These are phyloP conservation scores for Timema podura DNA, from an alignment of 2,888 invertebrate genomes.

Conservation along the genomic window DNA sequence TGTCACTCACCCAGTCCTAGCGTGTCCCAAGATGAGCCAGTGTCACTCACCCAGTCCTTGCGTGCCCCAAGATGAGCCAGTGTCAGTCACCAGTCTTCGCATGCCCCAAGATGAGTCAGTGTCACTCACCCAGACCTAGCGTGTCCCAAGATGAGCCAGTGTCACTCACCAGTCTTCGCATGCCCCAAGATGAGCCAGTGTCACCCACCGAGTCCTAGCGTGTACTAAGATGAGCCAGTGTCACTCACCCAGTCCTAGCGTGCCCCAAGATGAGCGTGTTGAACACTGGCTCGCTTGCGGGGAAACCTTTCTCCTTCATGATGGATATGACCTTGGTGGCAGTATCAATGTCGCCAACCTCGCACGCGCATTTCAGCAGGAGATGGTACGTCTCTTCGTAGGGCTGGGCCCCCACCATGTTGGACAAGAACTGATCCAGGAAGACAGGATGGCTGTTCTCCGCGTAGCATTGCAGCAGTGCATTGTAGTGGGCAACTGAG, in stretches of 20 bases:
- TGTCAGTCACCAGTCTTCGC: no score
- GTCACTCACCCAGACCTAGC: no score
- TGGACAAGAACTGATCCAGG: conserved; percentile 47
- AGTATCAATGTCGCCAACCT: conserved; percentile 53
- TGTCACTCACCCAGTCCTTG: no score
- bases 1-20: no score
- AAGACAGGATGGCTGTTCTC: conserved; percentile 52
- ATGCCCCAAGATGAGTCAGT: no score
- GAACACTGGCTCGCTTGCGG: conserved; percentile 56
- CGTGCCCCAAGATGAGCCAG: no score
- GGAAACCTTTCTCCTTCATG: conserved; percentile 53
- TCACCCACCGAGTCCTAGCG: no score
- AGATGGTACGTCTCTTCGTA: conserved; percentile 54
- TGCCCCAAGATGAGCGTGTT: conserved; percentile 59
- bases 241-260: conserved; percentile 51
- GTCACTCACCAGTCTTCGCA: no score
- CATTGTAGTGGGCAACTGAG: conserved; percentile 52
- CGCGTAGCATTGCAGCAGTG: conserved; percentile 55
- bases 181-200: no score
- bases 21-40: no score
- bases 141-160: no score
- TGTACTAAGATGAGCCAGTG: no score
- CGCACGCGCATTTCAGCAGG: conserved; percentile 50
- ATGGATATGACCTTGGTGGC: conserved; percentile 54
- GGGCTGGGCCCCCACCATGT: conserved; percentile 49